Evolutionary conservation across 2,797 vertebrate species (phyloP).

Genomic region (Sebastes jordani): DNA sequence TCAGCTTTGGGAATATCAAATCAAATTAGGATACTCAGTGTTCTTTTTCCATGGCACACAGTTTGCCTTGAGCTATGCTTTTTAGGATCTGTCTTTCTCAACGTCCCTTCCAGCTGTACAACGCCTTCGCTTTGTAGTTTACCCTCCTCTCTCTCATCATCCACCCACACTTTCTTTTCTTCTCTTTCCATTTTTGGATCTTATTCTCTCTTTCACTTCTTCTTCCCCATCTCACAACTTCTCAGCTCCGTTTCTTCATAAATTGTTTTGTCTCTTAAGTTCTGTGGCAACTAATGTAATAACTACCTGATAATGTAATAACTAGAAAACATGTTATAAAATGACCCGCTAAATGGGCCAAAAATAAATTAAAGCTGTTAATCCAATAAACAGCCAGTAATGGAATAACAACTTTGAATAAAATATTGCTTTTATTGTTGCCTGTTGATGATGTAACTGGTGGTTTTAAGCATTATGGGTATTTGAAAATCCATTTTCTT

Average conservation of each 20-base stretch:
- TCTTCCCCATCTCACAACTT: conserved; percentile 17
- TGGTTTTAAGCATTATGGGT: not conserved
- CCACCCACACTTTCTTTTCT: conserved; percentile 34
- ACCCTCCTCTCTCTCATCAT: conserved; percentile 29
- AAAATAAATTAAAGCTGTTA: conserved; percentile 33
- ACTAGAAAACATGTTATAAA: not conserved
- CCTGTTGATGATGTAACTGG: not conserved
- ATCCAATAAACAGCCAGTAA: conserved; percentile 35
- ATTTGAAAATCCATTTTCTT: not conserved
- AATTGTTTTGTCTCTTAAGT: not conserved
- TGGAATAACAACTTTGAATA: not conserved
- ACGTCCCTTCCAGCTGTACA: conserved; percentile 50
- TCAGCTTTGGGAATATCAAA: conserved; percentile 74
- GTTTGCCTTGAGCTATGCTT: conserved; percentile 70
- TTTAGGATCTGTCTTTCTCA: conserved; percentile 64
- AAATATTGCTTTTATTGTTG: not conserved
- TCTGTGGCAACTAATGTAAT: not conserved
- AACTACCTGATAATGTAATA: not conserved
- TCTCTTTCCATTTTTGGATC: conserved; percentile 29
- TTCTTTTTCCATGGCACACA: conserved; percentile 60
- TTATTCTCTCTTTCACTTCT: conserved; percentile 1
- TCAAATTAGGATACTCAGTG: conserved; percentile 71
- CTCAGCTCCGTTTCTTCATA: not conserved
- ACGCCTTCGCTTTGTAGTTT: conserved; percentile 50
- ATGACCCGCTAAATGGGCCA: conserved; percentile 6